These are phyloP conservation scores for Homarus gammarus DNA, from an alignment of 2,888 invertebrate species.

Conservation along the genomic window DNA sequence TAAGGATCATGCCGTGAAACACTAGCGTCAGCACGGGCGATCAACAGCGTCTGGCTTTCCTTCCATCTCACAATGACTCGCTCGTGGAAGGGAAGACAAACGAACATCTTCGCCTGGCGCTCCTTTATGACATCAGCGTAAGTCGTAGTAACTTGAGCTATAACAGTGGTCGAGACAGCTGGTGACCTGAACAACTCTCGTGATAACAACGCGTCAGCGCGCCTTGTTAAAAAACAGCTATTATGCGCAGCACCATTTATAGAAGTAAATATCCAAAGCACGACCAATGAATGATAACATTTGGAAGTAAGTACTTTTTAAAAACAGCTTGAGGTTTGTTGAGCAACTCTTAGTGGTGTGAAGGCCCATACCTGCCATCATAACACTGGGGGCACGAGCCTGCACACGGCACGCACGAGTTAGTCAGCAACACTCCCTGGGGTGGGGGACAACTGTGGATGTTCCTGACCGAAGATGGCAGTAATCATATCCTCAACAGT, in stretches of 20 bases:
- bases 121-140: neutral
- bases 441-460: neutral
- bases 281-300: neutral
- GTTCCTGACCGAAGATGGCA: slow-evolving; percentile 33
- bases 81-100: neutral
- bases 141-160: neutral
- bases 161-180: neutral
- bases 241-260: slow-evolving; percentile 43
- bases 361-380: neutral
- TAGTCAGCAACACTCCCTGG: neutral
- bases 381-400: neutral
- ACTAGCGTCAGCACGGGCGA: too few relatives aligned
- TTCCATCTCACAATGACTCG: neutral
- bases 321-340: neutral
- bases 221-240: neutral
- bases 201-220: neutral
- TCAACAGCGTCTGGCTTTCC: too few relatives aligned
- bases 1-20: too few relatives aligned
- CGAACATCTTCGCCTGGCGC: too few relatives aligned
- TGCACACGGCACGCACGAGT: neutral
- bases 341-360: neutral
- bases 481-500: neutral
- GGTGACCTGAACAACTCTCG: neutral
- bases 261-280: slow-evolving; percentile 34
- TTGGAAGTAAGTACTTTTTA: neutral